Evolutionary conservation across 64 coral and sea anemone species (phyloP).

Genomic region (Actinia tenebrosa): DNA sequence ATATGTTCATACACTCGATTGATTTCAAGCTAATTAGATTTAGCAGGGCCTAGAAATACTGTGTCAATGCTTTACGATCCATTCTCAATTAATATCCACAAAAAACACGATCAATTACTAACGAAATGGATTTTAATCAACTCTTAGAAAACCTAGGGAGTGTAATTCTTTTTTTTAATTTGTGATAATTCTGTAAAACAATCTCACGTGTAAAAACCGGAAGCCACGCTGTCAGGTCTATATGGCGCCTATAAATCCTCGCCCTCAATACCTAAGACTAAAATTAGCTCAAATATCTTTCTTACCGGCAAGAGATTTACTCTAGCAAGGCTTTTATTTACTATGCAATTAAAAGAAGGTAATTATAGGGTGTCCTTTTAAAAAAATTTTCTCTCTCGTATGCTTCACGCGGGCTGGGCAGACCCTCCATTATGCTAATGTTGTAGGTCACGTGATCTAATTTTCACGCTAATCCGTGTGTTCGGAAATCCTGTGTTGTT

Average conservation of each 20-base stretch:
- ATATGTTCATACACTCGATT: background rate
- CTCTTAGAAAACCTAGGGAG: background rate
- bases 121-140: background rate
- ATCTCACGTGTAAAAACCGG: slow-evolving; percentile 9
- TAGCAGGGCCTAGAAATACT: background rate
- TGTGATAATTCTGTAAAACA: background rate
- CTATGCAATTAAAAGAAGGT: background rate
- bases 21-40: background rate
- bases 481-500: slow-evolving; percentile 1
- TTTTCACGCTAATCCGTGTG: slow-evolving; percentile 6
- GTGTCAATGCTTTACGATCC: background rate
- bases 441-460: background rate
- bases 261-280: background rate
- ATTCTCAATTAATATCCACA: background rate
- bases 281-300: background rate
- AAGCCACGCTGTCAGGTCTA: background rate
- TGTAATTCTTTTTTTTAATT: background rate
- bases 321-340: background rate
- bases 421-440: background rate
- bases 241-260: background rate
- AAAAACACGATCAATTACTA: background rate
- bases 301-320: background rate
- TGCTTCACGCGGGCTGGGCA: background rate
- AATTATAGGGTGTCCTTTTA: background rate
- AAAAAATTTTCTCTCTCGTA: background rate